Base-by-base conservation (phyloP, 2,113 vertebrate species). In the Syngnathus scovelli region DNA sequence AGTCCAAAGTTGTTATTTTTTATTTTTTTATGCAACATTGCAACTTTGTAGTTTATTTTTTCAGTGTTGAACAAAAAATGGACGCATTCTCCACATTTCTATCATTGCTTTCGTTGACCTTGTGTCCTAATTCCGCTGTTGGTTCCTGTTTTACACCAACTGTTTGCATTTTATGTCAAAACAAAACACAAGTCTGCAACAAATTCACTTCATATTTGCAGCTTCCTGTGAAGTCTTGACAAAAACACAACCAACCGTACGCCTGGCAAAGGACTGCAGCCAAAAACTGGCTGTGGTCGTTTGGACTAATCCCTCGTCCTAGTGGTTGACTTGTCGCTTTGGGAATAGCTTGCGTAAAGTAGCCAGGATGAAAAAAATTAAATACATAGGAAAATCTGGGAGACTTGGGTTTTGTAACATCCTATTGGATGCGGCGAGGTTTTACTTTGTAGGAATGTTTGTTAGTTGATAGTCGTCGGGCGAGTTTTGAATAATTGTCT, bases 261-360 rank as follows among this genome's bases (percentile, higher is more conserved):
- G 27, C 55, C 75, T 60, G 76, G 74, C 69, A 62, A 46, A 74
- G 60, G 44, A 72, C 44, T 60, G 69, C 11, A 71, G 56, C 61
- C 41, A 63, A 76, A 68, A 72, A 49, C 66, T 58, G 58, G 69
- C 67, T 43, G 5, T 58, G 63, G 83, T 64, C 70, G 68, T 72
- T 49, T 65, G 71, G 60, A 67, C 66, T 56, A 67, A 76, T 67
- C 63, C 64, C 54, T 51, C 63, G 18, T 59, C 58, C 52, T 54
- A 36, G 8, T 37, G 46, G 68, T 65, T 68, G 58, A 68, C 56
- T 68, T 1, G 1, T 19, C 64, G 18, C 48, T 55, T 61, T 56
- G 58, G 41, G 52, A 64, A 59, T 63, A 68, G 54, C n/a, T 16
- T 7, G 10, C 38, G 44, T 49, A 36, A 83, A 72, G 60, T 56